phyloP scores from a whole-genome alignment of 2,113 vertebrate genomes.

The Oenanthe oenanthe region DNA sequence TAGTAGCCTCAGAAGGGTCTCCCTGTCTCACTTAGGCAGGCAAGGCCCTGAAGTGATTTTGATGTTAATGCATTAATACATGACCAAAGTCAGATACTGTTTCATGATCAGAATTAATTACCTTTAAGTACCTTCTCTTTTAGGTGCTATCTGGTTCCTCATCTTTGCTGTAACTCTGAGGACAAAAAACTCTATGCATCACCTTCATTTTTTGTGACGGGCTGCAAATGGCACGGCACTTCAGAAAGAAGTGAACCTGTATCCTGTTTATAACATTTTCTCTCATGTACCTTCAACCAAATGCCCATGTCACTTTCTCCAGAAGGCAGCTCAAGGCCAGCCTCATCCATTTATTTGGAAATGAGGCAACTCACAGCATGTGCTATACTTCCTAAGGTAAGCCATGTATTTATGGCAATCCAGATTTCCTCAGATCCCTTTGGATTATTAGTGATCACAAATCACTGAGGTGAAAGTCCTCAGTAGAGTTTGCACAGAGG shows the following conservation, averaged over 20 bases:
- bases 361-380: not conserved
- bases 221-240: not conserved
- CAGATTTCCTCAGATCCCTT: not conserved
- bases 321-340: not conserved
- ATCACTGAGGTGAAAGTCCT: not conserved
- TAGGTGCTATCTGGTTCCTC: not conserved
- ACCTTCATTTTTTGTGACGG: not conserved
- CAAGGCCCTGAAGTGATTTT: not conserved
- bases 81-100: not conserved
- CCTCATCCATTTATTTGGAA: not conserved
- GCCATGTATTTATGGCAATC: not conserved
- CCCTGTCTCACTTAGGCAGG: not conserved
- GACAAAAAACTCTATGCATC: not conserved
- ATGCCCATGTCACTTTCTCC: not conserved
- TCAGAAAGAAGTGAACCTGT: not conserved
- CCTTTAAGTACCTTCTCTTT: not conserved
- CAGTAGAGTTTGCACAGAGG: not conserved
- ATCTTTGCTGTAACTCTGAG: not conserved
- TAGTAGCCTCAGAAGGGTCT: not conserved
- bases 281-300: not conserved
- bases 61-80: not conserved
- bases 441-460: not conserved
- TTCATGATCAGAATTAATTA: not conserved
- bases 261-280: not conserved
- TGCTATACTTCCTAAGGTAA: not conserved